Evolutionary conservation across 2,797 vertebrate species (phyloP).

Genomic region (Rhadinocentrus ornatus): DNA sequence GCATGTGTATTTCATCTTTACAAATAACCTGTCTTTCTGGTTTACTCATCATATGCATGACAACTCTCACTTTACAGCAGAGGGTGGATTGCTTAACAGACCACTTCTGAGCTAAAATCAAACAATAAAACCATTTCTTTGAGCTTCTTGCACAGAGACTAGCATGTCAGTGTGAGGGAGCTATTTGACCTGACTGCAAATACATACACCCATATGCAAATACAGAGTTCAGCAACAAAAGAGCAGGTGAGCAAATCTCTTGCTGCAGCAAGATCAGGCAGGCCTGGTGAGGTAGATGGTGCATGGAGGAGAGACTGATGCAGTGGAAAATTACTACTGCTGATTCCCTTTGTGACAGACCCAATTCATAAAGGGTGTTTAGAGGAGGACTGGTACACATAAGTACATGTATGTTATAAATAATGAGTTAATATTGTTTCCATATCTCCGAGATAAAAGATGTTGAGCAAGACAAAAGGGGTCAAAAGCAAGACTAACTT

Average conservation of each 20-base stretch:
- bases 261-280: slow-evolving; percentile 69
- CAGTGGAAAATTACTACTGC: slow-evolving; percentile 76
- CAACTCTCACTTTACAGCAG: background rate
- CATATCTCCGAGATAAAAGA: slow-evolving; percentile 10
- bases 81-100: slow-evolving; percentile 1
- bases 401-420: background rate
- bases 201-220: slow-evolving; percentile 24
- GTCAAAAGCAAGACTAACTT: too few relatives aligned
- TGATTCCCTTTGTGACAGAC: slow-evolving; percentile 49
- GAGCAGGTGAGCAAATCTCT: slow-evolving; percentile 62
- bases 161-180: slow-evolving; percentile 29
- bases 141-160: slow-evolving; percentile 18
- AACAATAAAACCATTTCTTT: slow-evolving; percentile 35
- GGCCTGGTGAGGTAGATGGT: slow-evolving; percentile 51
- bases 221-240: slow-evolving; percentile 40
- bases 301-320: slow-evolving; percentile 41
- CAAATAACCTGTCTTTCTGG: slow-evolving; percentile 45
- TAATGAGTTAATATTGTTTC: background rate
- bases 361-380: slow-evolving; percentile 7
- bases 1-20: background rate
- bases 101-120: slow-evolving; percentile 28
- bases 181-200: slow-evolving; percentile 15
- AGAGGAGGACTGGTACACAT: background rate
- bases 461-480: slow-evolving; percentile 14
- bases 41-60: slow-evolving; percentile 6